Evolutionary conservation across 2,797 vertebrate species (phyloP).

Genomic region (Sebastes iracundus): DNA sequence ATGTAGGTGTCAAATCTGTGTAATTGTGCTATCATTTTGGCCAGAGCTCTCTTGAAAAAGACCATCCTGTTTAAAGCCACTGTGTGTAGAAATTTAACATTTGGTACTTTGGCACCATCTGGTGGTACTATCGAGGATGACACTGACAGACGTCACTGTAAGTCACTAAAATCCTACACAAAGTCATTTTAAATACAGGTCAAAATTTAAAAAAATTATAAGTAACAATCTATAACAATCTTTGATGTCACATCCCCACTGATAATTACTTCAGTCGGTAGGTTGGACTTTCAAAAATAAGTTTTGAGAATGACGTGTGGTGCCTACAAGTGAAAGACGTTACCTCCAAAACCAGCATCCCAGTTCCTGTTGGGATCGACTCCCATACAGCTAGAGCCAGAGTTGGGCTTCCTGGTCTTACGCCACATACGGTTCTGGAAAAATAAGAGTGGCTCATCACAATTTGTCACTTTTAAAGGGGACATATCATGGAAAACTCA

Average conservation of each 20-base stretch:
- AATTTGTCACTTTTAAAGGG: background rate
- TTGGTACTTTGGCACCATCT: background rate
- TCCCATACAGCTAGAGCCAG: slow-evolving; percentile 83
- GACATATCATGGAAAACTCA: too few relatives aligned
- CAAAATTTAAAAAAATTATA: accelerated
- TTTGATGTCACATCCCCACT: too few relatives aligned
- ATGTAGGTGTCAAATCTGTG: background rate
- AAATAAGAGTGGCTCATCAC: background rate
- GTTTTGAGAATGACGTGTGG: background rate
- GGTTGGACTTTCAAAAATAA: background rate
- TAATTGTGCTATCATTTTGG: background rate
- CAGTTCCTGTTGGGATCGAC: slow-evolving; percentile 97
- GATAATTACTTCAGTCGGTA: background rate
- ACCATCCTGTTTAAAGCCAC: background rate
- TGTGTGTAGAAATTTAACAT: background rate
- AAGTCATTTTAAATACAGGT: background rate
- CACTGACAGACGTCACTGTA: background rate
- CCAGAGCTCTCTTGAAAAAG: background rate
- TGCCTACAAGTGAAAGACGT: background rate
- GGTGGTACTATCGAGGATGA: accelerated
- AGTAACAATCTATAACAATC: background rate
- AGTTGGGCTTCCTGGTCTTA: slow-evolving; percentile 89
- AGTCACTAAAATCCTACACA: background rate
- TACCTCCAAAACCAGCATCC: slow-evolving; percentile 92
- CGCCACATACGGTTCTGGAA: slow-evolving; percentile 95